Base-by-base conservation (phyloP, 35 echinoderm and acorn worm species). In the Acanthaster planci region DNA sequence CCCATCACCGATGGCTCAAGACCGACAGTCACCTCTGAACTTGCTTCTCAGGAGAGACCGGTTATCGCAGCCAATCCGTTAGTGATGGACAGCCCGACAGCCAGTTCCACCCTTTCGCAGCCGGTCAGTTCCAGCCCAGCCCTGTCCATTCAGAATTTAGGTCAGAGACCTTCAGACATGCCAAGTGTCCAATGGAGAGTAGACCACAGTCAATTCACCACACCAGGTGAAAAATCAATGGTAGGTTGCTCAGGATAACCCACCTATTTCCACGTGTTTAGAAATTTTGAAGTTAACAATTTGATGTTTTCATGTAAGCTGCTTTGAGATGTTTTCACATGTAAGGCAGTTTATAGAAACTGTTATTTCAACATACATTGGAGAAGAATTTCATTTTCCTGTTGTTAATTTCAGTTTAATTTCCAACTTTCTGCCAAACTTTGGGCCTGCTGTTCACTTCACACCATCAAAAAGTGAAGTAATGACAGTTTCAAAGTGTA, bases 191-290 rank as follows among this genome's bases (percentile, higher is more conserved):
- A 29, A 36, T 72, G 64, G 64, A 72, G 64, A 72, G 34, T 31
- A 27, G 64, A 72, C 34, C 19, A 72, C 10, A 29, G 64, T 72
- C 18, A 26, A 36, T 72, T 72, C 34, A 26, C 34, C 26, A 72
- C 64, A 72, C 64, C 64, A 29, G 64, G 19, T 26, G 64, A 72
- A 72, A 72, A 72, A 2, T 85, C 83, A 75, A 35, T 81, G 79
- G 27, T 36, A 26, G 16, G 57, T 83, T 58, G 14, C 18, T 7
- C 19, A 32, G 51, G 26, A 82, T 38, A 12, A 23, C 29, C n/a
- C 26, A 38, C 38, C n/a, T 23, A 79, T n/a, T 79, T 79, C 38
- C 9, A 79, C 34, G 23, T 22, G 39, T 12, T 47, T 47, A 47
- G n/a, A n/a, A n/a, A n/a, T n/a, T n/a, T n/a, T n/a, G n/a, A n/a